phyloP scores from a whole-genome alignment of 1,140 invertebrate genomes.

The Hydropsyche tenuis region DNA sequence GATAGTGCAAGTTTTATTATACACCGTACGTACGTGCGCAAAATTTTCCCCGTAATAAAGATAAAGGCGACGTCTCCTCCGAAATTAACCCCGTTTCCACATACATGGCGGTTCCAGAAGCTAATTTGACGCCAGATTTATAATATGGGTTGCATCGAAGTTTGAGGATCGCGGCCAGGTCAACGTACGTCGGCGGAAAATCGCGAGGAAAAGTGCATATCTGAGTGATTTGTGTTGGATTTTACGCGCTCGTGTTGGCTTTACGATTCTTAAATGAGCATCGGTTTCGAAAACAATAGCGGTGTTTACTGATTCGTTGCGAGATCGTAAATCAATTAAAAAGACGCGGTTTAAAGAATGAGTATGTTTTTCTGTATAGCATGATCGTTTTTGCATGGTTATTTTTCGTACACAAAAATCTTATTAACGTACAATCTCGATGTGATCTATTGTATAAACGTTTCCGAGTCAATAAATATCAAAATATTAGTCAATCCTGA shows the following conservation, averaged over 20 bases:
- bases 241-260: not conserved
- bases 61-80: constrained; percentile 3
- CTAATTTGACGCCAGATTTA: constrained; percentile 2
- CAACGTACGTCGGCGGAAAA: not conserved
- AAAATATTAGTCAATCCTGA: too few relatives aligned
- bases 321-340: not conserved
- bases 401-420: too few relatives aligned
- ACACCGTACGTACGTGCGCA: not conserved
- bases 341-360: not conserved
- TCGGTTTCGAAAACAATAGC: constrained; percentile 2
- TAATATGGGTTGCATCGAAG: too few relatives aligned
- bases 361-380: too few relatives aligned
- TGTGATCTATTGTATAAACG: too few relatives aligned
- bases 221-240: not conserved
- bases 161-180: too few relatives aligned
- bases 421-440: too few relatives aligned
- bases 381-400: too few relatives aligned
- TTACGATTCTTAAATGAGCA: not conserved
- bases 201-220: not conserved
- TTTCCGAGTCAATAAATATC: too few relatives aligned
- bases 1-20: constrained; percentile 29
- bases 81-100: constrained; percentile 23
- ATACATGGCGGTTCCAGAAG: not conserved
- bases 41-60: constrained; percentile 14
- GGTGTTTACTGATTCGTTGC: not conserved